Conservation (phyloP, 2,797 vertebrate species). For the Pipistrellus kuhlii region DNA sequence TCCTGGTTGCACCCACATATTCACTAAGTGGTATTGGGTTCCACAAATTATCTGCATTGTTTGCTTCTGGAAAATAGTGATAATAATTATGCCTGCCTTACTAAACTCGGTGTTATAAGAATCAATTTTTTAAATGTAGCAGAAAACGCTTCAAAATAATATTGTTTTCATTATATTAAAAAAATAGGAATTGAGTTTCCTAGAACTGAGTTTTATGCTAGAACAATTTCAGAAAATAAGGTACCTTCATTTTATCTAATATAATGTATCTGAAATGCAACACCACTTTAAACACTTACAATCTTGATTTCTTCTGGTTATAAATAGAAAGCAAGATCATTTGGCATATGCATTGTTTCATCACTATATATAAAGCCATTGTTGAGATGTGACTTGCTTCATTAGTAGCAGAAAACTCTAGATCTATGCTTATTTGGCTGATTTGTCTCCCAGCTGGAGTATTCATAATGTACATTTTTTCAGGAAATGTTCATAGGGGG, state of each 20-base stretch:
- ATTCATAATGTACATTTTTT: slow-evolving; percentile 57
- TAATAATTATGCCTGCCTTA: not conserved
- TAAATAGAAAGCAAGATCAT: slow-evolving; percentile 46
- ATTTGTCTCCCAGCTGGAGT: slow-evolving; percentile 55
- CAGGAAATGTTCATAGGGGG: slow-evolving; percentile 43
- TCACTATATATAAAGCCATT: slow-evolving; percentile 16
- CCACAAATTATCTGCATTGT: not conserved
- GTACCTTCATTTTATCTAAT: not conserved
- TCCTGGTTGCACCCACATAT: not conserved
- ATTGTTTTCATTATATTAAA: not conserved
- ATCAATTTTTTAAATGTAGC: not conserved
- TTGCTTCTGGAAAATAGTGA: not conserved
- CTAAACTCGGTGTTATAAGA: not conserved
- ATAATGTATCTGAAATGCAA: not conserved
- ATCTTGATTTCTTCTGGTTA: not conserved
- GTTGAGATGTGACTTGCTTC: slow-evolving; percentile 44
- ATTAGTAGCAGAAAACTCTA: slow-evolving; percentile 29
- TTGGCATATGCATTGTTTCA: slow-evolving; percentile 4
- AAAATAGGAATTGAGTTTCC: not conserved
- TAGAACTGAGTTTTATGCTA: slow-evolving; percentile 7
- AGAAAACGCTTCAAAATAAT: not conserved
- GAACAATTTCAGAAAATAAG: not conserved
- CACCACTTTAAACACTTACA: not conserved
- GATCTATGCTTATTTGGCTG: slow-evolving; percentile 57
- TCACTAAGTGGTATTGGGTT: not conserved